These are phyloP conservation scores for Kryptolebias marmoratus DNA, from an alignment of 2,113 vertebrate genomes.

Conservation along the genomic window DNA sequence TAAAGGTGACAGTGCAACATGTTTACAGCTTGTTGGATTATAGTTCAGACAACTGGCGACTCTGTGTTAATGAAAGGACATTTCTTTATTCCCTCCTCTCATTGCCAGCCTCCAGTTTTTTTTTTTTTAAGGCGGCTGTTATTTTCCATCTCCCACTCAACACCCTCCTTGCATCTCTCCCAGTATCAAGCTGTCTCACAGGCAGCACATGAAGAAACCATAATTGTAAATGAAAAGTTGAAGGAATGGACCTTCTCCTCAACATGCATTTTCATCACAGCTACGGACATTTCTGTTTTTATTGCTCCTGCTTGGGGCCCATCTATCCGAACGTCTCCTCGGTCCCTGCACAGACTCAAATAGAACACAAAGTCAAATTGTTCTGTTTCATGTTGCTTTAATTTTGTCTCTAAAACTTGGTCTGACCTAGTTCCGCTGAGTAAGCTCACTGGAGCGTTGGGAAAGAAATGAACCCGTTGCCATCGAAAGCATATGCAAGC, in stretches of 20 bases:
- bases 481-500: constrained; percentile 41
- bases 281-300: constrained; percentile 14
- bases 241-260: constrained; percentile 17
- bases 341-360: neutral
- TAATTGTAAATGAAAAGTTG: constrained; percentile 24
- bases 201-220: constrained; percentile 4
- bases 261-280: constrained; percentile 2
- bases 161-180: constrained; percentile 7
- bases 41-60: constrained; percentile 4
- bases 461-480: constrained; percentile 62
- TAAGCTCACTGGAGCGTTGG: constrained; percentile 58
- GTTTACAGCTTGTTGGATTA: constrained; percentile 39
- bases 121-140: constrained; percentile 24
- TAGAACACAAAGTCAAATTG: constrained; percentile 19
- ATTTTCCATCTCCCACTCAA: constrained; percentile 36
- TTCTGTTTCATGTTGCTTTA: constrained; percentile 57
- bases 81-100: constrained; percentile 28
- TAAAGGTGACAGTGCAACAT: constrained; percentile 24
- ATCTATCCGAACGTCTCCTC: neutral
- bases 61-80: constrained; percentile 41
- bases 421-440: constrained; percentile 66
- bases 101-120: neutral
- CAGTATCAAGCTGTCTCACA: constrained; percentile 7
- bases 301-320: constrained; percentile 5
- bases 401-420: constrained; percentile 54